A percentile compares a stretch with the other conserved stretches of the same genome.
Conservation (phyloP, 1,140 invertebrate genomes). For the Cheumatopsyche charites region DNA sequence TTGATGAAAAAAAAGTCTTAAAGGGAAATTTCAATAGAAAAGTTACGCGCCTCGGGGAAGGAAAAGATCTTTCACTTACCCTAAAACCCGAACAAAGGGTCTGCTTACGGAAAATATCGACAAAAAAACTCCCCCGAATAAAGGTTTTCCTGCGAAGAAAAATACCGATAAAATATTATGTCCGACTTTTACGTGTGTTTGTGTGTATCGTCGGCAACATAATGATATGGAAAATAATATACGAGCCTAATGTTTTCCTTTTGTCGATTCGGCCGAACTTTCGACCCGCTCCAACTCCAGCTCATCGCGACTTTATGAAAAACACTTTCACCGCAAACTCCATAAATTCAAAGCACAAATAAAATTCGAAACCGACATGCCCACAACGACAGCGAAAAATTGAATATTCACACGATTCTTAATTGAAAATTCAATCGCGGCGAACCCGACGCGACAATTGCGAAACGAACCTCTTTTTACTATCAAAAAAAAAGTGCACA, state of each 20-base stretch:
- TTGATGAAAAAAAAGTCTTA: conserved; percentile 18
- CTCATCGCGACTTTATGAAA: too few species aligned
- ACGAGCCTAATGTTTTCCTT: conserved; percentile 13
- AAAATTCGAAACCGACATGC: too few species aligned
- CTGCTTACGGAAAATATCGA: conserved; percentile 28
- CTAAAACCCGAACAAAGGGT: conserved; percentile 25
- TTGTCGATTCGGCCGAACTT: conserved; percentile 13
- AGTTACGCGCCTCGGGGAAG: conserved; percentile 20
- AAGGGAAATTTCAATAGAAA: conserved; percentile 28
- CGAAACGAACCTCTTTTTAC: too few species aligned
- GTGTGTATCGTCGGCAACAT: conserved; percentile 15
- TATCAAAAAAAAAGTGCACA: too few species aligned
- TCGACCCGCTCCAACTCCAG: background rate
- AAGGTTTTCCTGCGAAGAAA: conserved; percentile 21
- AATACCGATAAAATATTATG: conserved; percentile 24
- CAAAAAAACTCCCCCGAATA: conserved; percentile 14
- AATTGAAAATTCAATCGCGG: too few species aligned
- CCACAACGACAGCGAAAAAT: too few species aligned
- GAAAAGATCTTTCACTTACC: conserved; percentile 28
- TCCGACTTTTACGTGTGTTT: conserved; percentile 22
- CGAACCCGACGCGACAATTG: too few species aligned
- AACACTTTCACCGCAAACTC: too few species aligned
- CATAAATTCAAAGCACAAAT: too few species aligned
- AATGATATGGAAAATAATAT: conserved; percentile 28
- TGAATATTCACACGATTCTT: too few species aligned